Percentiles rank a stretch among this genome's conserved stretches.
Conservation (phyloP, 2,113 vertebrate species). For the Vidua chalybeata region DNA sequence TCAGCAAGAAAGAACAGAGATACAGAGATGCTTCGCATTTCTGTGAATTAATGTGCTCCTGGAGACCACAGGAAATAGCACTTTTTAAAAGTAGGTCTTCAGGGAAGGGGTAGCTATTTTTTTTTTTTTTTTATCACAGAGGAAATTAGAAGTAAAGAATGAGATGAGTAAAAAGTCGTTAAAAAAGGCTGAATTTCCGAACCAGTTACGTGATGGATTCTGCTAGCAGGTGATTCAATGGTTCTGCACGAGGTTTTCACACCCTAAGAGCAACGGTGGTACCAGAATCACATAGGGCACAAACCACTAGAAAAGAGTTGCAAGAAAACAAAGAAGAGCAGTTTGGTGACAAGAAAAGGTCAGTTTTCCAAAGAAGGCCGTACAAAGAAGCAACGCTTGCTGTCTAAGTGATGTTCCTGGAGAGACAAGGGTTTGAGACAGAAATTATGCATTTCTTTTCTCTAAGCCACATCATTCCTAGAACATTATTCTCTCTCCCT, state of each 20-base stretch:
- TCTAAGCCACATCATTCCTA: rapidly evolving
- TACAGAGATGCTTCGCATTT: neutral
- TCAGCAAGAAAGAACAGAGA: neutral
- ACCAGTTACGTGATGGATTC: neutral
- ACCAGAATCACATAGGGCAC: neutral
- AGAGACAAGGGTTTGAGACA: neutral
- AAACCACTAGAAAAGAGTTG: neutral
- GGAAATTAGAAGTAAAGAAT: neutral
- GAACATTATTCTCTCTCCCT: neutral
- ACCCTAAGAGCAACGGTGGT: neutral
- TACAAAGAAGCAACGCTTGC: neutral
- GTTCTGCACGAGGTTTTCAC: neutral
- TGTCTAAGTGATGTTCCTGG: neutral
- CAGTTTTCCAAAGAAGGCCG: neutral
- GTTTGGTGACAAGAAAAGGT: neutral
- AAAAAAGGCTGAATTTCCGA: neutral
- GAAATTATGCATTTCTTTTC: neutral
- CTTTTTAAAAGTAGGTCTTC: neutral
- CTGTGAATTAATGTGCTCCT: neutral
- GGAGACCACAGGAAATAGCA: conserved; percentile 54
- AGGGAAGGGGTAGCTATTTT: neutral
- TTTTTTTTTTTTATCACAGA: neutral
- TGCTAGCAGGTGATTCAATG: neutral
- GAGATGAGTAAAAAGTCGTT: neutral
- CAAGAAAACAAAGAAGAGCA: neutral